phyloP scores from a whole-genome alignment of 2,888 invertebrate genomes.

The Nemurella pictetii region DNA sequence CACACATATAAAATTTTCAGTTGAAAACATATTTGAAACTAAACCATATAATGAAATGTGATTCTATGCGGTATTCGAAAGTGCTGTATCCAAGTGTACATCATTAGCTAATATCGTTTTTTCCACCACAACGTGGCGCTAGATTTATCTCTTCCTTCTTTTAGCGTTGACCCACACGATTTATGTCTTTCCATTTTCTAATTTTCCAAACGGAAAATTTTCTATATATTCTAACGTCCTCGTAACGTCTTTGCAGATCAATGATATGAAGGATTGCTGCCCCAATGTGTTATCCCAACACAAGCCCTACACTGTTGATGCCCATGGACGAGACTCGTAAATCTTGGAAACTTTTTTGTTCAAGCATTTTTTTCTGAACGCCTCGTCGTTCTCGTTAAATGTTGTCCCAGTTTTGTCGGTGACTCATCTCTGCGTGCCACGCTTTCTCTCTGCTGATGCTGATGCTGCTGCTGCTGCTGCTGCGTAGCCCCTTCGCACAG shows the following conservation, averaged over 20 bases:
- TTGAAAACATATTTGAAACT: no score
- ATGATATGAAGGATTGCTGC: slow-evolving; percentile 27
- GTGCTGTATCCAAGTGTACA: background rate
- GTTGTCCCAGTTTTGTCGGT: slow-evolving; percentile 25
- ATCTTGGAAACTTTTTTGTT: slow-evolving; percentile 20
- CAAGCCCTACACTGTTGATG: slow-evolving; percentile 7
- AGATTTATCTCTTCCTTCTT: slow-evolving; percentile 8
- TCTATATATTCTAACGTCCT: background rate
- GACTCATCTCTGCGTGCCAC: background rate
- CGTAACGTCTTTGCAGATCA: slow-evolving; percentile 8
- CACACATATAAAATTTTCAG: no score
- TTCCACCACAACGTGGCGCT: background rate
- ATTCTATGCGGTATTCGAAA: no score
- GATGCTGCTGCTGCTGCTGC: no score
- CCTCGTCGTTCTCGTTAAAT: slow-evolving; percentile 15
- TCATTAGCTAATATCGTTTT: background rate
- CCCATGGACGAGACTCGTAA: slow-evolving; percentile 20
- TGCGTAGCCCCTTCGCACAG: background rate
- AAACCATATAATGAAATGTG: no score
- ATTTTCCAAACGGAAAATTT: slow-evolving; percentile 32
- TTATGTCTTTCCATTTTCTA: slow-evolving; percentile 32
- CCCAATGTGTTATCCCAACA: background rate
- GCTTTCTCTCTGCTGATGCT: slow-evolving; percentile 9
- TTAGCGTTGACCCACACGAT: slow-evolving; percentile 24
- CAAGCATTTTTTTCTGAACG: slow-evolving; percentile 5